Evolutionary conservation across 1,140 invertebrate genomes (phyloP).

Genomic region (Megalopta genalis): DNA sequence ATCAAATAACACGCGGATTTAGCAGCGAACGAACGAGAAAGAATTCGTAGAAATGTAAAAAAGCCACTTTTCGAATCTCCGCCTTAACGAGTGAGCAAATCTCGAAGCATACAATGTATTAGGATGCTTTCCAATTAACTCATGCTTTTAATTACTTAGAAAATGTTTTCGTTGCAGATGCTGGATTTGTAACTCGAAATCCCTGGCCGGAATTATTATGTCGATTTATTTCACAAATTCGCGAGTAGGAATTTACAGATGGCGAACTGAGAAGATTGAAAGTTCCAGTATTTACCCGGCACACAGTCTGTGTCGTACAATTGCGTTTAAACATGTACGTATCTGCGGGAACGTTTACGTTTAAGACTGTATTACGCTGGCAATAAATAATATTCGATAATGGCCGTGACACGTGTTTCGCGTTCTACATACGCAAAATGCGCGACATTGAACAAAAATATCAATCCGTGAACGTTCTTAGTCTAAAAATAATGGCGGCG

Average conservation of each 20-base stretch:
- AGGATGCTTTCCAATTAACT: too few relatives aligned
- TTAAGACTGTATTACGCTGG: not conserved
- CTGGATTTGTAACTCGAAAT: not conserved
- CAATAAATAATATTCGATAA: not conserved
- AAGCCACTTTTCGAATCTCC: too few relatives aligned
- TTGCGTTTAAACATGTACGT: slow-evolving; percentile 12
- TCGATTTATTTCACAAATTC: not conserved
- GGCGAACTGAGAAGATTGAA: slow-evolving; percentile 7
- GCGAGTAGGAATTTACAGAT: not conserved
- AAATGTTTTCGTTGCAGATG: too few relatives aligned
- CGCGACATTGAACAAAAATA: not conserved
- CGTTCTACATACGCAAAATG: not conserved
- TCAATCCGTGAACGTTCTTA: not conserved
- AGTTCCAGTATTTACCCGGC: not conserved
- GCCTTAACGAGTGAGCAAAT: too few relatives aligned
- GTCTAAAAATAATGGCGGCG: not conserved
- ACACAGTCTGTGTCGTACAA: slow-evolving; percentile 6
- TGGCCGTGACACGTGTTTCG: not conserved
- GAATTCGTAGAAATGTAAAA: not conserved
- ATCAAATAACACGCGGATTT: slow-evolving; percentile 1
- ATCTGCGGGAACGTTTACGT: not conserved
- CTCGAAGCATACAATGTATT: too few relatives aligned
- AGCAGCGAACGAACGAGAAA: not conserved
- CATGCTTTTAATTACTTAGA: too few relatives aligned
- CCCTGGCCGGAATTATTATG: not conserved